Evolutionary conservation across 2,797 vertebrate species (phyloP), one percentile per base, ranked within the genome.

Genomic region (Cephalopachus bancanus): DNA sequence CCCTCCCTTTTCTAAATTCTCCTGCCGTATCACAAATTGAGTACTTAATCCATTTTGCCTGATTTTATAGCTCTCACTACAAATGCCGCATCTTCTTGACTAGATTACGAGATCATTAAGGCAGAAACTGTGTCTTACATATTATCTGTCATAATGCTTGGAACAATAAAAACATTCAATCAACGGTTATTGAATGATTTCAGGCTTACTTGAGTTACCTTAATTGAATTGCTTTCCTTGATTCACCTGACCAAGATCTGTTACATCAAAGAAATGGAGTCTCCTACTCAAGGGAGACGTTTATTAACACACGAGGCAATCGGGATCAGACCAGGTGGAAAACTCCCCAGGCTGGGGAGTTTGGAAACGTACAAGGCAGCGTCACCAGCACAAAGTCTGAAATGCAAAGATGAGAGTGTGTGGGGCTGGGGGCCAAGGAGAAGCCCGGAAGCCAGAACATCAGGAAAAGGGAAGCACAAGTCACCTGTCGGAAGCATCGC

Each of bases 31-130:
- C 37, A 78, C 30, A 94, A 20, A 79, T 44, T 91, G 33, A 10
- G 83, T 74, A 89, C 22, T 83, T 91, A 51, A 62, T 83, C 28
- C 11, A 37, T 17, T 76, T 89, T 51, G 14, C 53, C 76, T 81
- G 72, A 87, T 80, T 89, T 76, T 80, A 30, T 84, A 93, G 37
- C 80, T 87, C 71, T 94, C 69, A 79, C 22, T 79, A 90, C 14
- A 92, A 87, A 93, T 60, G 22, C 0, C 72, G 1, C 9, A 81
- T 83, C 33, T 87, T 7, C 5, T 76, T 24, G 3, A 60, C 26
- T 83, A 67, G 33, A 75, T 76, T 67, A 57, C 78, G 8, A 72
- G 37, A 1, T 65, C 51, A 90, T 78, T 76, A 64, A 44, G 24
- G 20, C 20, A 76, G 62, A 88, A 71, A 74, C 62, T 22, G 8